Percentiles rank a stretch among this genome's conserved stretches.
These are phyloP conservation scores for Lophius americanus DNA, from an alignment of 2,797 vertebrate genomes.

Conservation along the genomic window DNA sequence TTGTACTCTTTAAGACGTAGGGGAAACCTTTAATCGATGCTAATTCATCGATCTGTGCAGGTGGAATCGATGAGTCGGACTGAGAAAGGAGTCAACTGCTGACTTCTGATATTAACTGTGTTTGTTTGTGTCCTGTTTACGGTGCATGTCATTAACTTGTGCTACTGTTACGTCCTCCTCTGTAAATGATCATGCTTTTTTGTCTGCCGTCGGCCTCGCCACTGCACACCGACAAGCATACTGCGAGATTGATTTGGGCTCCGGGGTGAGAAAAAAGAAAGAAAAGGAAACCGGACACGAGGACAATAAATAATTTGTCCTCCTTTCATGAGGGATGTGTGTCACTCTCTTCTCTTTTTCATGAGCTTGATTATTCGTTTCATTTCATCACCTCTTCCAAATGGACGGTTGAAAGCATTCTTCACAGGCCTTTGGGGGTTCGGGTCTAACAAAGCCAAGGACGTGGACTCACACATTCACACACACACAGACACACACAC, in stretches of 20 bases:
- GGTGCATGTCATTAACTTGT: constrained; percentile 37
- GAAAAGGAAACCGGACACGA: constrained; percentile 38
- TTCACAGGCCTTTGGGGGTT: constrained; percentile 71
- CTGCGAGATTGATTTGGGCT: constrained; percentile 37
- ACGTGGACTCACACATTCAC: constrained; percentile 37
- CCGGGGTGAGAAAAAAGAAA: constrained; percentile 39
- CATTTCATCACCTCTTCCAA: constrained; percentile 80
- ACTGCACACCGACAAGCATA: constrained; percentile 19
- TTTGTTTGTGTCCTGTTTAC: constrained; percentile 5
- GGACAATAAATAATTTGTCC: constrained; percentile 76
- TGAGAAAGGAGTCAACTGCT: constrained; percentile 14
- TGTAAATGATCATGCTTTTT: constrained; percentile 45
- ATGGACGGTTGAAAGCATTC: constrained; percentile 78
- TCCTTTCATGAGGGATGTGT: constrained; percentile 70
- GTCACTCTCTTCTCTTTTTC: constrained; percentile 72
- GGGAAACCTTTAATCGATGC: constrained; percentile 28
- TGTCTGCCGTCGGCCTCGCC: constrained; percentile 44
- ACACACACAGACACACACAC: constrained; percentile 23
- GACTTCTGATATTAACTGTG: constrained; percentile 20
- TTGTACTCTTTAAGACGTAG: too few species aligned
- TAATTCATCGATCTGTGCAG: constrained; percentile 46
- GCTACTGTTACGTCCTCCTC: constrained; percentile 19
- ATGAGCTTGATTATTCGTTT: constrained; percentile 75
- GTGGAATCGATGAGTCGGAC: constrained; percentile 59
- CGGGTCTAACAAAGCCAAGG: constrained; percentile 72